phyloP scores from a whole-genome alignment of 1,140 invertebrate genomes.

The Hycleus cichorii region DNA sequence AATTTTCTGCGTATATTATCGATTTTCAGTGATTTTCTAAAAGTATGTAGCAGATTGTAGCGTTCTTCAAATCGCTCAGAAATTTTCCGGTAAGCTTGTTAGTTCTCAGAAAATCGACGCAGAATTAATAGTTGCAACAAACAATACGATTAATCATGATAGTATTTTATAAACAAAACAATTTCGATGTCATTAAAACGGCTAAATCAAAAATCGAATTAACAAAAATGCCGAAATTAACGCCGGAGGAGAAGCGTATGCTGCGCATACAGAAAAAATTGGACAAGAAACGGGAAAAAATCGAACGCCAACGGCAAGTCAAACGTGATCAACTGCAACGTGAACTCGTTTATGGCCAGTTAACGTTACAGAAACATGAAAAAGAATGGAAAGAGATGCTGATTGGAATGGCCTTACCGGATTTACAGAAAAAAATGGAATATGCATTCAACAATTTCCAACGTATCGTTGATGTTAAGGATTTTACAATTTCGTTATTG shows the following conservation, averaged over 20 bases:
- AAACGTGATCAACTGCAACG: constrained; percentile 25
- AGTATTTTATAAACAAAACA: no score
- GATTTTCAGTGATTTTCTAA: no score
- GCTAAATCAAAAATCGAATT: no score
- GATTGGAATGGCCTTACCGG: constrained; percentile 25
- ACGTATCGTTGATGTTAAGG: constrained; percentile 32
- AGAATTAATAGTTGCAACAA: no score
- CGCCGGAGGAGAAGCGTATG: constrained; percentile 5
- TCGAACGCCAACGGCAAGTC: constrained; percentile 21
- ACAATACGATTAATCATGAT: no score
- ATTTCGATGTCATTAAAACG: no score
- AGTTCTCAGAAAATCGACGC: no score
- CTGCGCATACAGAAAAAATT: constrained; percentile 26
- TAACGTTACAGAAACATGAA: constrained; percentile 29
- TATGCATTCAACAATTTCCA: constrained; percentile 36
- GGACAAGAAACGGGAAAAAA: constrained; percentile 21
- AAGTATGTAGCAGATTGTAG: no score
- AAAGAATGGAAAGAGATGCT: constrained; percentile 34
- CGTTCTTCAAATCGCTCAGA: no score
- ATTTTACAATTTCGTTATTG: constrained; percentile 34
- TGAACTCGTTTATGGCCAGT: constrained; percentile 27
- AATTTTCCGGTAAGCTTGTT: no score
- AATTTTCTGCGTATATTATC: no score
- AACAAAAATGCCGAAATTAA: constrained; percentile 1
- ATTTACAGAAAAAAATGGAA: constrained; percentile 30